Conservation (phyloP, 2,113 vertebrate genomes). For the Glareola pratincola region DNA sequence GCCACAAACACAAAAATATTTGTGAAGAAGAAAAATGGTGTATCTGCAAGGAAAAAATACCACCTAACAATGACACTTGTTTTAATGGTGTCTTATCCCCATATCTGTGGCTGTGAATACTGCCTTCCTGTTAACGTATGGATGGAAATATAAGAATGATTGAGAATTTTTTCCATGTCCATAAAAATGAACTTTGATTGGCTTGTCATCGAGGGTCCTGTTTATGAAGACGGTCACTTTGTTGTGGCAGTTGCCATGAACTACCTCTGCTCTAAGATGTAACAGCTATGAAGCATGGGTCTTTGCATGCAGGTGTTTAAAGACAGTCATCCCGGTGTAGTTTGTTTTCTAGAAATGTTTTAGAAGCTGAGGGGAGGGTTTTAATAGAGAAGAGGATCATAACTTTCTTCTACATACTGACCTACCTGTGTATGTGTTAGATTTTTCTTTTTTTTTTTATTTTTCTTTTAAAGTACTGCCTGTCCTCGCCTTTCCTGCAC, state of each 20-base stretch:
- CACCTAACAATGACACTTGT: constrained; percentile 31
- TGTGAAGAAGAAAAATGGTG: background rate
- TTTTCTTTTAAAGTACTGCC: background rate
- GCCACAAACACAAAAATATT: background rate
- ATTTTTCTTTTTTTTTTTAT: too few species aligned
- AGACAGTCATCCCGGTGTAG: background rate
- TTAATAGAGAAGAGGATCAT: background rate
- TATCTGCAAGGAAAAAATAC: background rate
- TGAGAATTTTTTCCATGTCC: constrained; percentile 36
- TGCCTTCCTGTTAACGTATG: constrained; percentile 30
- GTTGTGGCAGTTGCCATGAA: constrained; percentile 14
- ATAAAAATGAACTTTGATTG: constrained; percentile 65
- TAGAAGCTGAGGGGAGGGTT: background rate
- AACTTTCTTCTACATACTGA: background rate
- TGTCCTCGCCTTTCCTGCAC: background rate
- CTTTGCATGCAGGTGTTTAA: constrained; percentile 4
- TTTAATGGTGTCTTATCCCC: constrained; percentile 25
- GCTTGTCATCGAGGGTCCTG: constrained; percentile 10
- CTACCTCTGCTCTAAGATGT: constrained; percentile 7
- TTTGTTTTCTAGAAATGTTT: constrained; percentile 25
- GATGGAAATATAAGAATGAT: constrained; percentile 29
- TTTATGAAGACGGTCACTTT: constrained; percentile 28
- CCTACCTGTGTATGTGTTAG: background rate
- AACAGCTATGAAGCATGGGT: constrained; percentile 17
- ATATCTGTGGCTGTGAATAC: constrained; percentile 4